phyloP scores from a whole-genome alignment of 2,888 invertebrate genomes.

The Xylota sylvarum region DNA sequence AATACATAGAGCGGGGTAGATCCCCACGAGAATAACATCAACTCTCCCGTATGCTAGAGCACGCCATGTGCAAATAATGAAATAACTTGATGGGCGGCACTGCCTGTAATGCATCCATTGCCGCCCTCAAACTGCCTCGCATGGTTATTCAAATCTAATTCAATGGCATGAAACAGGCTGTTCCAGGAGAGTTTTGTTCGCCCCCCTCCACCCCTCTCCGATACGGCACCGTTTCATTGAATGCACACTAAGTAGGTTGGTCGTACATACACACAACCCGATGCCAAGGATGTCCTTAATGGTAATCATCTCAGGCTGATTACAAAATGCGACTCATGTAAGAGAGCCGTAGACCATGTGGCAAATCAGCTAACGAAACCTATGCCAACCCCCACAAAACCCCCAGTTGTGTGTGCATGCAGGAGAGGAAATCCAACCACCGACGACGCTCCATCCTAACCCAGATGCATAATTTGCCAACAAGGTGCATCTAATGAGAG shows the following conservation, averaged over 20 bases:
- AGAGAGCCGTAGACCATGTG: slow-evolving; percentile 60
- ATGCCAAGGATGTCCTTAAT: slow-evolving; percentile 73
- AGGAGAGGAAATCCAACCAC: background rate
- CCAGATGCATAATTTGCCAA: slow-evolving; percentile 72
- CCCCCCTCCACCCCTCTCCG: too few relatives aligned
- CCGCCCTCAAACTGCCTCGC: slow-evolving; percentile 42
- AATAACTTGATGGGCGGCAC: slow-evolving; percentile 68
- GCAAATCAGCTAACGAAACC: slow-evolving; percentile 66
- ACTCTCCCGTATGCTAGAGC: slow-evolving; percentile 48
- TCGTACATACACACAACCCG: slow-evolving; percentile 9
- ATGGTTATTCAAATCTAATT: slow-evolving; percentile 72
- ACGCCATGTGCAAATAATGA: slow-evolving; percentile 72
- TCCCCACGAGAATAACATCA: slow-evolving; percentile 31
- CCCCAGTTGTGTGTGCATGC: background rate
- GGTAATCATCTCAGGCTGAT: slow-evolving; percentile 74
- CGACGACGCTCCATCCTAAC: slow-evolving; percentile 21
- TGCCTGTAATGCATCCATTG: slow-evolving; percentile 64
- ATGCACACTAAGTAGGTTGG: slow-evolving; percentile 54
- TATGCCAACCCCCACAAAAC: slow-evolving; percentile 31
- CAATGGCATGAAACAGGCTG: slow-evolving; percentile 65
- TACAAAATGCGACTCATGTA: slow-evolving; percentile 71
- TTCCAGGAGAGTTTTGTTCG: background rate
- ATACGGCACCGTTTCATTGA: slow-evolving; percentile 51
- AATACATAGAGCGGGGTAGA: slow-evolving; percentile 16
- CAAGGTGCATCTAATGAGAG: slow-evolving; percentile 74